Percentiles rank a stretch among this genome's conserved stretches.
phyloP scores from a whole-genome alignment of 2,888 invertebrate species.

The Melinaea marsaeus region DNA sequence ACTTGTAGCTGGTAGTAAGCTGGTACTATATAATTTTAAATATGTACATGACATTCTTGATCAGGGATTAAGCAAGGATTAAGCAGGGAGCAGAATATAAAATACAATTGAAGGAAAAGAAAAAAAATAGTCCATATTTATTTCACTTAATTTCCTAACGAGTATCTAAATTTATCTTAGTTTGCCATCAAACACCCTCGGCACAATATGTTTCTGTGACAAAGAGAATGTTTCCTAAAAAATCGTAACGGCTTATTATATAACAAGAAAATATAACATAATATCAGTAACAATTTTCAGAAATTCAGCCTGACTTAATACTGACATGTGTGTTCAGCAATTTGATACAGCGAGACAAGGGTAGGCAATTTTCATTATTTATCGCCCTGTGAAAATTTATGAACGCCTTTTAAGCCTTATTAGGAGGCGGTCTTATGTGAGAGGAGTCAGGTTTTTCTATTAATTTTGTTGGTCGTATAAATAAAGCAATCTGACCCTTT shows the following conservation, averaged over 20 bases:
- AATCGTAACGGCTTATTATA: constrained; percentile 6
- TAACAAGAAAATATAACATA: constrained; percentile 6
- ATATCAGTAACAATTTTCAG: constrained; percentile 25
- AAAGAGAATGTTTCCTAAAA: background rate
- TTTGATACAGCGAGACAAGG: constrained; percentile 65
- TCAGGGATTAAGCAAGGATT: too few species aligned
- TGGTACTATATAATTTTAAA: too few species aligned
- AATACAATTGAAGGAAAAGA: too few species aligned
- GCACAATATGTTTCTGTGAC: background rate
- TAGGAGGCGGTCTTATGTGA: constrained; percentile 28
- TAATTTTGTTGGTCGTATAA: constrained; percentile 24
- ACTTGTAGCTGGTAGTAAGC: too few species aligned
- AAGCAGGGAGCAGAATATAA: too few species aligned
- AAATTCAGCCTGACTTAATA: constrained; percentile 25
- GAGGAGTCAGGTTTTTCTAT: constrained; percentile 31
- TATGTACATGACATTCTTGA: too few species aligned
- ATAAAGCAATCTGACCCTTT: constrained; percentile 7
- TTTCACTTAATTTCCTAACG: background rate
- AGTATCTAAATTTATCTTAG: too few species aligned
- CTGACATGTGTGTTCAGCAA: constrained; percentile 50
- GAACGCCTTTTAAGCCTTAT: constrained; percentile 47
- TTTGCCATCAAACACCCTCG: too few species aligned
- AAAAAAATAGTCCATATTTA: too few species aligned
- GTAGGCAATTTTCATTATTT: constrained; percentile 71
- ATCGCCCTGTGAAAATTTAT: constrained; percentile 59